phyloP scores from a whole-genome alignment of 2,797 vertebrate genomes.

The Cossypha caffra region DNA sequence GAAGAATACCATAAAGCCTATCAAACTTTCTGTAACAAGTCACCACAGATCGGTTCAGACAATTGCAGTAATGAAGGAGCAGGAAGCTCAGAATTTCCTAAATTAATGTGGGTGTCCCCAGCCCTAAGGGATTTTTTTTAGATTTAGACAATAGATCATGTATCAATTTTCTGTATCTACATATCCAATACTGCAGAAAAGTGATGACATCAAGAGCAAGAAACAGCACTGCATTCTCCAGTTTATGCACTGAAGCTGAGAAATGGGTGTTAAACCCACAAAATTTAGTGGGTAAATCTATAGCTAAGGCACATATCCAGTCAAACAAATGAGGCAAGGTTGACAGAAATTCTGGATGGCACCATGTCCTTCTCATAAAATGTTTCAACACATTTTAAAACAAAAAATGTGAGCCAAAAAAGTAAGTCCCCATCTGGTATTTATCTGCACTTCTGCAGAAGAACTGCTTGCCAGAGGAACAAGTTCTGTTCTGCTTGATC shows the following conservation, averaged over 20 bases:
- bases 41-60: background rate
- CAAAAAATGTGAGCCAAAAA: constrained; percentile 5
- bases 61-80: background rate
- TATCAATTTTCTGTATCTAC: background rate
- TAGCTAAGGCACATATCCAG: background rate
- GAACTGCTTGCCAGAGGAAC: background rate
- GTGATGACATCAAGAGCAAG: background rate
- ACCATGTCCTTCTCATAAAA: background rate
- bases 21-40: background rate
- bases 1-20: background rate
- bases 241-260: background rate
- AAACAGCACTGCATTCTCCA: background rate
- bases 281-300: background rate
- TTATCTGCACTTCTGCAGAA: background rate
- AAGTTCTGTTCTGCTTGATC: background rate
- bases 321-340: background rate
- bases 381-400: constrained; percentile 41
- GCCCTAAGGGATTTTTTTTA: background rate
- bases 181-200: background rate
- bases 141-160: background rate
- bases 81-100: background rate
- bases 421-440: constrained; percentile 8
- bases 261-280: background rate
- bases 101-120: background rate
- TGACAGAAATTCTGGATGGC: constrained; percentile 14